Percentiles rank a stretch among this genome's conserved stretches.
phyloP scores from a whole-genome alignment of 2,797 vertebrate genomes.

The Falco concolor region DNA sequence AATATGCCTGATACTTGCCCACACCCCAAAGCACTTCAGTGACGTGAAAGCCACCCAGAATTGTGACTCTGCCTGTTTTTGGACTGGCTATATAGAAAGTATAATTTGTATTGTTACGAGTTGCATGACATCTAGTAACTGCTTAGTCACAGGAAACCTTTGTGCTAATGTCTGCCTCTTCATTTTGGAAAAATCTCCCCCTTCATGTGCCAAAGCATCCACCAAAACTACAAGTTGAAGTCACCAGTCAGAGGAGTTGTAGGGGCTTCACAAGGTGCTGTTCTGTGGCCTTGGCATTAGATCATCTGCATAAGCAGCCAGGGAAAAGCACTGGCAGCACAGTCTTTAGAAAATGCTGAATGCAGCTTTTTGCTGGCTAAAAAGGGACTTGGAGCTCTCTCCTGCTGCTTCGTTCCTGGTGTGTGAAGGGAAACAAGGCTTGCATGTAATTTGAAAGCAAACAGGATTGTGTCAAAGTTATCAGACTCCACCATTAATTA shows the following conservation, averaged over 20 bases:
- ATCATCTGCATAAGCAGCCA: not conserved
- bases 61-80: not conserved
- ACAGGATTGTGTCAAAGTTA: not conserved
- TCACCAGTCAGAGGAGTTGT: not conserved
- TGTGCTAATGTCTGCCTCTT: not conserved
- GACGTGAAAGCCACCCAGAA: not conserved
- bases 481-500: not conserved
- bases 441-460: conserved; percentile 28
- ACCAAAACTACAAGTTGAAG: not conserved
- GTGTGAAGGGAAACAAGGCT: not conserved
- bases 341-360: conserved; percentile 19
- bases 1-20: fast-evolving
- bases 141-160: not conserved
- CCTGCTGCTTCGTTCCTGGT: not conserved
- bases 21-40: not conserved
- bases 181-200: not conserved
- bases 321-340: not conserved
- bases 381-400: not conserved
- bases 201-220: not conserved
- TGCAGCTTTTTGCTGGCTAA: conserved; percentile 7
- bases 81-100: not conserved
- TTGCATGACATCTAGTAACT: not conserved
- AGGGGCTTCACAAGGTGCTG: not conserved
- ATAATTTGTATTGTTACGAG: not conserved
- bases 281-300: not conserved